Conservation (phyloP, 2,888 invertebrate genomes). For the Tetanocera ferruginea region DNA sequence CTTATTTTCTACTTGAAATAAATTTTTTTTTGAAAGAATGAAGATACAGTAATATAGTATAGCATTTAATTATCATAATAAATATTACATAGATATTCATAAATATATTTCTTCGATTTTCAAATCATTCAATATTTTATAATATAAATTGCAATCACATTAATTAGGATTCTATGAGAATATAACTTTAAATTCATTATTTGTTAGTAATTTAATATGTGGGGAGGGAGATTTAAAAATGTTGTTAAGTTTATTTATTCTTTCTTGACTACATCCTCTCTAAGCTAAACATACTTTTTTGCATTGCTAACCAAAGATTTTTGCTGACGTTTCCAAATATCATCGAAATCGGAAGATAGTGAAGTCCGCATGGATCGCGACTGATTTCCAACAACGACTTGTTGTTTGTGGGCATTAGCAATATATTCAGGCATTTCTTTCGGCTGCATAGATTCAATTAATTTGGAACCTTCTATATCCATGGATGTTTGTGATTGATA, state of each 20-base stretch:
- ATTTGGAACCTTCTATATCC: conserved; percentile 48
- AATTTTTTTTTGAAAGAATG: too few species aligned
- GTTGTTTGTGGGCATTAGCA: neutral
- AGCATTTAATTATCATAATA: neutral
- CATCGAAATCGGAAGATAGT: conserved; percentile 17
- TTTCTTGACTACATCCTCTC: neutral
- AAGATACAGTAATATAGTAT: neutral
- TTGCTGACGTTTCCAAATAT: conserved; percentile 22
- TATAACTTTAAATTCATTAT: neutral
- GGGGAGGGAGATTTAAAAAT: neutral
- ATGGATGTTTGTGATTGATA: conserved; percentile 58
- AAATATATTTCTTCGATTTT: neutral
- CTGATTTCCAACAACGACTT: neutral
- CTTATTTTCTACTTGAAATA: too few species aligned
- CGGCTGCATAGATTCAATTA: conserved; percentile 39
- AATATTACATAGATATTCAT: neutral
- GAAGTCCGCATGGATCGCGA: conserved; percentile 14
- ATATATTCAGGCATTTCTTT: conserved; percentile 6
- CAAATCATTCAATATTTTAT: neutral
- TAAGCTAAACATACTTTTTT: conserved; percentile 21
- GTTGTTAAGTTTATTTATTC: neutral
- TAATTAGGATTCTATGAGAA: conserved; percentile 6
- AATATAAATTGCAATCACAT: conserved; percentile 13
- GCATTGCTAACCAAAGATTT: conserved; percentile 7
- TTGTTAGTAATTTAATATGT: neutral